Evolutionary conservation across 2,113 vertebrate species (phyloP).

Genomic region (Dasyprocta punctata): DNA sequence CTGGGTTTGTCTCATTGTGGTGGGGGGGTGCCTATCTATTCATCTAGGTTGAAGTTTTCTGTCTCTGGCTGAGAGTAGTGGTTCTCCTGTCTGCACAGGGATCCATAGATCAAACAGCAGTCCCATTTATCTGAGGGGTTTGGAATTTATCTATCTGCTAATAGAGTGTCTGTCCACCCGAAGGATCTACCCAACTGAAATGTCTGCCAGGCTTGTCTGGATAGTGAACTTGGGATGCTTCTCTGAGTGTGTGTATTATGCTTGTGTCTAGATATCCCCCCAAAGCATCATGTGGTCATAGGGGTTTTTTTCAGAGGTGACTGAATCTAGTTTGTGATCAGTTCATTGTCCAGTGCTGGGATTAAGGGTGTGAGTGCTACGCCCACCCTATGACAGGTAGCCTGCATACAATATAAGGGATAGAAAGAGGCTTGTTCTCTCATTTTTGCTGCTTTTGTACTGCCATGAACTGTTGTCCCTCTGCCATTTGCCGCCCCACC

Average conservation of each 20-base stretch:
- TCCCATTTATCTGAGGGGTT: neutral
- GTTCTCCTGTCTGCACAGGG: neutral
- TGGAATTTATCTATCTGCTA: neutral
- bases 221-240: neutral
- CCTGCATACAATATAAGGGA: too few species aligned
- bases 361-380: too few species aligned
- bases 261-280: too few species aligned
- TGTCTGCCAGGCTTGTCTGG: neutral
- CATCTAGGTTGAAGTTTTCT: neutral
- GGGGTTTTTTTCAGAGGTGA: too few species aligned
- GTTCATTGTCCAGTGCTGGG: too few species aligned
- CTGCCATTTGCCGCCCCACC: neutral
- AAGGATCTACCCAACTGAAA: neutral
- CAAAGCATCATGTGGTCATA: too few species aligned
- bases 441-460: neutral
- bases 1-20: neutral
- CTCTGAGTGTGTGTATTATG: neutral
- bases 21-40: neutral
- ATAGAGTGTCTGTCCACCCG: neutral
- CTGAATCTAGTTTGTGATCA: too few species aligned
- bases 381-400: too few species aligned
- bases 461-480: neutral
- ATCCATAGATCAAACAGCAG: neutral
- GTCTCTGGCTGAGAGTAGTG: neutral
- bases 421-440: neutral